Evolutionary conservation across 1,140 invertebrate genomes (phyloP).

Genomic region (Tetragnatha versicolor): DNA sequence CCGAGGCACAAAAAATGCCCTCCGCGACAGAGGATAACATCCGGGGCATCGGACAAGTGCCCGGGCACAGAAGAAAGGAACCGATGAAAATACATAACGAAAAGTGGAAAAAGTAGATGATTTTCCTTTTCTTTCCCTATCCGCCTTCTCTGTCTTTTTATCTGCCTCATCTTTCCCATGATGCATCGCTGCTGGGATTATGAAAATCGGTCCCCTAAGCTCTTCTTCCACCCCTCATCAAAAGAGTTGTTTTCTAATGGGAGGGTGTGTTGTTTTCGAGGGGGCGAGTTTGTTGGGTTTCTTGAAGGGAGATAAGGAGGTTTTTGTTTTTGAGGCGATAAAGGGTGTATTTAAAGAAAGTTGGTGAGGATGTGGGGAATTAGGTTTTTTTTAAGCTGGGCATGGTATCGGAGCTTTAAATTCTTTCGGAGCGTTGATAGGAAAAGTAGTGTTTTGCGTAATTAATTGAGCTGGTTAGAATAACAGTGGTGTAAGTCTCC

Average conservation of each 20-base stretch:
- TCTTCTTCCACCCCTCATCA: background rate
- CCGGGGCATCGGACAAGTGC: conserved; percentile 40
- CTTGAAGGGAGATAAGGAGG: too few relatives aligned
- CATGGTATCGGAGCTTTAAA: too few relatives aligned
- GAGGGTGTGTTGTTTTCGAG: too few relatives aligned
- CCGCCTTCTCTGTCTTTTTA: background rate
- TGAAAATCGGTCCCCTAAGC: conserved; percentile 10
- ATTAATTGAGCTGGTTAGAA: too few relatives aligned
- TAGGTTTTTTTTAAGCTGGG: too few relatives aligned
- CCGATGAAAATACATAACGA: conserved; percentile 35
- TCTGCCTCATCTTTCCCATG: conserved; percentile 2
- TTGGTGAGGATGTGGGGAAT: too few relatives aligned
- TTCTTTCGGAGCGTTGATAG: too few relatives aligned
- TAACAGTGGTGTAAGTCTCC: too few relatives aligned
- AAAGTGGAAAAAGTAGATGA: conserved; percentile 14
- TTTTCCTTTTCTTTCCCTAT: background rate
- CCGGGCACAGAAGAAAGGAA: conserved; percentile 27
- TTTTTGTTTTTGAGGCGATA: too few relatives aligned
- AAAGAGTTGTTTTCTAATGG: conserved; percentile 8
- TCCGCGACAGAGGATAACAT: conserved; percentile 38
- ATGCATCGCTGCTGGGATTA: conserved; percentile 33
- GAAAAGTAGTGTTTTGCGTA: too few relatives aligned
- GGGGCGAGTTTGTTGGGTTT: too few relatives aligned
- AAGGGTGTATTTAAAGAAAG: too few relatives aligned
- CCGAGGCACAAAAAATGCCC: conserved; percentile 42